Conservation (phyloP, 2,113 vertebrate genomes). For the Silurus meridionalis region DNA sequence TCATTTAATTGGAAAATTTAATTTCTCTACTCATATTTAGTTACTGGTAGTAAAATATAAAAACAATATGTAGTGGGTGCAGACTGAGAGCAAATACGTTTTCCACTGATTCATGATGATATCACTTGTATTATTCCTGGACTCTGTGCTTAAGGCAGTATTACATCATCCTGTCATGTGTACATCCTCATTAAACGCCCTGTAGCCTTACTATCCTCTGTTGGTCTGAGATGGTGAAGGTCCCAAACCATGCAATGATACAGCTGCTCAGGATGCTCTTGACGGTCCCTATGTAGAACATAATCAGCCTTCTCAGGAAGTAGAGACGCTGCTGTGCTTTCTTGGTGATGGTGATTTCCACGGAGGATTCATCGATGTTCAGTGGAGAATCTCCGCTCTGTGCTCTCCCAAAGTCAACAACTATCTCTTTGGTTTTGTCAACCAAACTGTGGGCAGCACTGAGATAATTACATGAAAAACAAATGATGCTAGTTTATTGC, state of each 20-base stretch:
- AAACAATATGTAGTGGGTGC: background rate
- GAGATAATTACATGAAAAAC: background rate
- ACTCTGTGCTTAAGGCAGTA: conserved; percentile 19
- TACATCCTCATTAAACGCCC: background rate
- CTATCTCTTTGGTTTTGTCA: no score
- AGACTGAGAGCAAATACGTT: background rate
- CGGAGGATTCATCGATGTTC: no score
- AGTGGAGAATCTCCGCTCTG: no score
- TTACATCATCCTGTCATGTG: conserved; percentile 36
- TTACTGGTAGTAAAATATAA: background rate
- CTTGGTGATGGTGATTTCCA: no score
- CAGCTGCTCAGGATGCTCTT: no score
- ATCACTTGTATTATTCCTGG: conserved; percentile 3
- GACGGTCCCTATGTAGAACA: no score
- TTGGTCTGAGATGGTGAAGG: no score
- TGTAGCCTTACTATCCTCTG: background rate
- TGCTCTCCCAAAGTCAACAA: no score
- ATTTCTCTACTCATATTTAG: background rate
- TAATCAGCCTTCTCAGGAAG: no score
- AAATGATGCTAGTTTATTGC: background rate
- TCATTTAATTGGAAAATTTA: background rate
- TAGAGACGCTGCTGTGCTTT: no score
- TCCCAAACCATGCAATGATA: no score
- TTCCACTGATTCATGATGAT: background rate
- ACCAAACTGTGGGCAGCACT: background rate